Evolutionary conservation across 2,888 invertebrate species (phyloP).

Genomic region (Folsomia manolachei): DNA sequence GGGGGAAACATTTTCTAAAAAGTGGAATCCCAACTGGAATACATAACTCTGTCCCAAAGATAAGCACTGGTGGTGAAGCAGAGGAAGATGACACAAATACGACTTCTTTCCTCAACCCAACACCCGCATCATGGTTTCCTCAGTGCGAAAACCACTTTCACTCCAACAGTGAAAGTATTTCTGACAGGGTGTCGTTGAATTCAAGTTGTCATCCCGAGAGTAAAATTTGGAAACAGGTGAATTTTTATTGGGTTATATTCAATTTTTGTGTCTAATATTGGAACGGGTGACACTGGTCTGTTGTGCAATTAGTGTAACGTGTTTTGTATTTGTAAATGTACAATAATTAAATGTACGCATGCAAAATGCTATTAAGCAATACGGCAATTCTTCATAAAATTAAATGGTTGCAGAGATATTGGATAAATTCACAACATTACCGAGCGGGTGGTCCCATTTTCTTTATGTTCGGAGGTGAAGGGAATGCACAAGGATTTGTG

Average conservation of each 20-base stretch:
- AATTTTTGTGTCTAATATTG: too few relatives aligned
- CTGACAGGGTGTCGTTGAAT: too few relatives aligned
- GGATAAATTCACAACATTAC: slow-evolving; percentile 28
- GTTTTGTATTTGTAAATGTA: not conserved
- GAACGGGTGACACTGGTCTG: too few relatives aligned
- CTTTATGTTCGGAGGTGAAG: slow-evolving; percentile 34
- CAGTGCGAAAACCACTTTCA: not conserved
- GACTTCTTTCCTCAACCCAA: not conserved
- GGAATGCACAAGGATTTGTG: slow-evolving; percentile 25
- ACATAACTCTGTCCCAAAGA: too few relatives aligned
- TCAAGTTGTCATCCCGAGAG: not conserved
- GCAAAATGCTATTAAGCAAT: not conserved
- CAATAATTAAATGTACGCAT: not conserved
- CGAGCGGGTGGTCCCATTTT: slow-evolving; percentile 25
- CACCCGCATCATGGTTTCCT: not conserved
- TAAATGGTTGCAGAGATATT: slow-evolving; percentile 21
- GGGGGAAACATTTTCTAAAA: not conserved
- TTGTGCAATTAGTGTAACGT: not conserved
- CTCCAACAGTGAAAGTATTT: not conserved
- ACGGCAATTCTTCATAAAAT: not conserved
- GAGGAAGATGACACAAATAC: not conserved
- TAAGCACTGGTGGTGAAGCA: too few relatives aligned
- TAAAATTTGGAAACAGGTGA: not conserved
- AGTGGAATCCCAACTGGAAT: too few relatives aligned
- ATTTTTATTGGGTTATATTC: too few relatives aligned